A percentile compares a stretch with the other conserved stretches of the same genome.
Evolutionary conservation across 2,113 vertebrate species (phyloP).

Genomic region (human): GRCh38 chr6:28215501-28216000

Average conservation of each 20-base stretch:
- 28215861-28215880: neutral
- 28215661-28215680: neutral
- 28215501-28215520: neutral
- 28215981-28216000: neutral
- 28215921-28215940: neutral
- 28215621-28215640: neutral
- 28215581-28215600: neutral
- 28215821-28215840: neutral
- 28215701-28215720: neutral
- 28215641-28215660: neutral
- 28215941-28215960: neutral
- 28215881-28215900: neutral
- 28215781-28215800: neutral
- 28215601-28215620: neutral
- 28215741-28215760: neutral
- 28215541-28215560: neutral
- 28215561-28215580: neutral
- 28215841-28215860: neutral
- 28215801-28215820: neutral
- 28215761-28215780: neutral
- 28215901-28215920: neutral
- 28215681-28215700: no score
- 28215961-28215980: neutral
- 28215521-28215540: neutral
- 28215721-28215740: neutral